Evolutionary conservation across 1,140 invertebrate species (phyloP).

Genomic region (Conopomorpha cramerella): DNA sequence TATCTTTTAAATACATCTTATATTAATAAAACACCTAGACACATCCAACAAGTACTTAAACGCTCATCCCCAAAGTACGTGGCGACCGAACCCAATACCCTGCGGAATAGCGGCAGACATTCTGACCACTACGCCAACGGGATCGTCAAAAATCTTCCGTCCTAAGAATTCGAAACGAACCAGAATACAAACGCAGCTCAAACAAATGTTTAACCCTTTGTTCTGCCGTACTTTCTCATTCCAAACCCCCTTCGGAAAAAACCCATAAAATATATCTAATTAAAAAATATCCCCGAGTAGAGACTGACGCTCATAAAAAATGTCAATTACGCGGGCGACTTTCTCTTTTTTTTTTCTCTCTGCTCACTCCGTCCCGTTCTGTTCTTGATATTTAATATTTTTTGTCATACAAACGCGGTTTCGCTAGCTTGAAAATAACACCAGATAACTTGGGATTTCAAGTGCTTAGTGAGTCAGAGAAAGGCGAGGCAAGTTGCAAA

Average conservation of each 20-base stretch:
- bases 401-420: slow-evolving; percentile 41
- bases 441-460: no score
- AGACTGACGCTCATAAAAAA: slow-evolving; percentile 60
- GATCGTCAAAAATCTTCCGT: background rate
- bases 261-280: slow-evolving; percentile 63
- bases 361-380: background rate
- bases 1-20: background rate
- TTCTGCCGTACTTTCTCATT: slow-evolving; percentile 17
- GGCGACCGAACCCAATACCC: no score
- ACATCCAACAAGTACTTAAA: no score
- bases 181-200: slow-evolving; percentile 12
- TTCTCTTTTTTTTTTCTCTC: slow-evolving; percentile 31
- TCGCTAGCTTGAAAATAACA: no score
- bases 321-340: slow-evolving; percentile 57
- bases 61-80: no score
- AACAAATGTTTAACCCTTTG: slow-evolving; percentile 61
- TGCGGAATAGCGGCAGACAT: no score
- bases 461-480: no score
- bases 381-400: slow-evolving; percentile 27
- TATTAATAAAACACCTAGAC: no score
- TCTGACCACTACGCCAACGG: no score
- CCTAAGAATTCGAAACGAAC: background rate
- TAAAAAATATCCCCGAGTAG: slow-evolving; percentile 61
- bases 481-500: no score
- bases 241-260: slow-evolving; percentile 45